Conservation (phyloP, 2,888 invertebrate genomes). For the Euplagia quadripunctaria region DNA sequence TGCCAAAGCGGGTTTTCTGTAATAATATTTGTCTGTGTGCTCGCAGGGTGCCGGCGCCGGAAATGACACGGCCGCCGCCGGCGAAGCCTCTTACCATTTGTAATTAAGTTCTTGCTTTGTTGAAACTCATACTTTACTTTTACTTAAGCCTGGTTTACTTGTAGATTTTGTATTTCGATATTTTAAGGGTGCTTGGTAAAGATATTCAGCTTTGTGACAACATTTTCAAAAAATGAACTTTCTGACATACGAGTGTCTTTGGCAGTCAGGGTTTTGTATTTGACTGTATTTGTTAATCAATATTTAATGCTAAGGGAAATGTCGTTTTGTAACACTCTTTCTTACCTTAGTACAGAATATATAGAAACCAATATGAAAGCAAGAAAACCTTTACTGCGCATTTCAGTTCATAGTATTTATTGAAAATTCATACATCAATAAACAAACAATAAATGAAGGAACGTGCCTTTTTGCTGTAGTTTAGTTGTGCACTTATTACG, state of each 20-base stretch:
- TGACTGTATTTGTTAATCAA: neutral
- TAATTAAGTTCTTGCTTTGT: conserved; percentile 50
- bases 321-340: neutral
- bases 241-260: neutral
- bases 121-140: conserved; percentile 33
- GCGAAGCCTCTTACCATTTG: conserved; percentile 38
- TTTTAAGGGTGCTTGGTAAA: neutral
- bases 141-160: conserved; percentile 11
- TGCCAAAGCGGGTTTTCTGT: conserved; percentile 29
- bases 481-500: neutral
- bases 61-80: conserved; percentile 41
- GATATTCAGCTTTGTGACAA: neutral
- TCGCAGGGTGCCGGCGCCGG: conserved; percentile 28
- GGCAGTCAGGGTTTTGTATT: neutral
- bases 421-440: no score
- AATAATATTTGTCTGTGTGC: conserved; percentile 44
- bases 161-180: conserved; percentile 19
- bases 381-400: neutral
- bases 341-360: no score
- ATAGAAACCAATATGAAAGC: no score
- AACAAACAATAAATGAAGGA: no score
- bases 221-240: neutral
- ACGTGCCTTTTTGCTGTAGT: no score
- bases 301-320: neutral
- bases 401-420: neutral